phyloP scores from a whole-genome alignment of 2,797 vertebrate genomes.

The Sylvilagus floridanus region DNA sequence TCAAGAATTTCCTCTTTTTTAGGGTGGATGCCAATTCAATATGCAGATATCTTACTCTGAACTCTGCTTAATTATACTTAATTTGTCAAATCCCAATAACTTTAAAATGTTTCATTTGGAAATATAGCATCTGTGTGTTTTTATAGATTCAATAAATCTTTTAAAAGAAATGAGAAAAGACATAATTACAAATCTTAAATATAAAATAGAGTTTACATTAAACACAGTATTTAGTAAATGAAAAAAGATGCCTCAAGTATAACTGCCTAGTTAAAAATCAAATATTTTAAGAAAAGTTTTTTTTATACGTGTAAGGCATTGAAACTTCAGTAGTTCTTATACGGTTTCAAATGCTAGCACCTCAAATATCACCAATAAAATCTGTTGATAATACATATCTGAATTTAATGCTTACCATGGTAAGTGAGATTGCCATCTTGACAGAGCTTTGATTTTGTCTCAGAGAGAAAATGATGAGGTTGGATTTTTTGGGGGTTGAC shows the following conservation, averaged over 20 bases:
- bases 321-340: slow-evolving; percentile 13
- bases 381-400: neutral
- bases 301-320: slow-evolving; percentile 20
- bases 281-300: neutral
- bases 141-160: slow-evolving; percentile 57
- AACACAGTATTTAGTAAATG: slow-evolving; percentile 24
- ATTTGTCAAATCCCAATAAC: slow-evolving; percentile 15
- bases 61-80: slow-evolving; percentile 20
- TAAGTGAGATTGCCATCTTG: neutral
- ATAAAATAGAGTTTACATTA: slow-evolving; percentile 52
- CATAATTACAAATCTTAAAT: slow-evolving; percentile 52
- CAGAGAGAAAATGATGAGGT: neutral
- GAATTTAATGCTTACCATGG: neutral
- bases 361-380: neutral
- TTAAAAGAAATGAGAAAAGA: slow-evolving; percentile 44
- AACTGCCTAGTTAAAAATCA: slow-evolving; percentile 20
- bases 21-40: neutral
- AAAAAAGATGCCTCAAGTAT: slow-evolving; percentile 17
- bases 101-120: slow-evolving; percentile 55
- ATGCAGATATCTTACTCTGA: slow-evolving; percentile 26
- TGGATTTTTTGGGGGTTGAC: neutral
- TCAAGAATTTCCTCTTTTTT: slow-evolving; percentile 42
- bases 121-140: slow-evolving; percentile 38
- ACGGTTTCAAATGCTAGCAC: neutral
- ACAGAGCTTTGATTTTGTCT: neutral